Evolutionary conservation across 2,888 invertebrate genomes (phyloP).

Genomic region (Mallateleia sp.): DNA sequence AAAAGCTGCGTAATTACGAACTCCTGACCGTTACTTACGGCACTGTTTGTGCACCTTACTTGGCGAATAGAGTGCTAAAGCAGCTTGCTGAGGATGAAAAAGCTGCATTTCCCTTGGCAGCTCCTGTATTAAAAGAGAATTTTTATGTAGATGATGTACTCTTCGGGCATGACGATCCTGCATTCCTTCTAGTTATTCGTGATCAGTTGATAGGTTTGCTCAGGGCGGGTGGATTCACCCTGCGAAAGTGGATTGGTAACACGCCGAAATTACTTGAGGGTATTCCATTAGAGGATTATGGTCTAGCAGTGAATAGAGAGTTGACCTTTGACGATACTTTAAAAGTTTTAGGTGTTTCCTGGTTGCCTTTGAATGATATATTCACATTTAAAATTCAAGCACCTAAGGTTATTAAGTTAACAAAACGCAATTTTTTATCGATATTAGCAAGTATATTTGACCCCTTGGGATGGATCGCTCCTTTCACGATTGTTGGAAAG

Average conservation of each 20-base stretch:
- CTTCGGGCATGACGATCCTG: background rate
- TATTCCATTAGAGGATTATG: constrained; percentile 1
- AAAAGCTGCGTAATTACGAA: no score
- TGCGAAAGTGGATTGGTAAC: constrained; percentile 29
- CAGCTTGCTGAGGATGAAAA: no score
- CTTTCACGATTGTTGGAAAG: background rate
- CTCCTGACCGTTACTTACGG: no score
- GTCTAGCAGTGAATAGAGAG: background rate
- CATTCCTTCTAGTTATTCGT: background rate
- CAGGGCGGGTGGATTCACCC: constrained; percentile 1
- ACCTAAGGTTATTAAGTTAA: no score
- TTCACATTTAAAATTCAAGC: background rate
- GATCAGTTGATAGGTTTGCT: background rate
- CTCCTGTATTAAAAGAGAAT: no score
- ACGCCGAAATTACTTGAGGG: background rate
- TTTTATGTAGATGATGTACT: background rate
- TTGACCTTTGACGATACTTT: background rate
- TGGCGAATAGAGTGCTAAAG: no score
- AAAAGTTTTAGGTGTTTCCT: background rate
- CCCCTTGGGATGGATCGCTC: constrained; percentile 12
- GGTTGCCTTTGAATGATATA: background rate
- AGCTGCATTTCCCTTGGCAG: no score
- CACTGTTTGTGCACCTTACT: no score
- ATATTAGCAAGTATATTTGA: constrained; percentile 4
- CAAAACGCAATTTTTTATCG: no score